Evolutionary conservation across 2,113 vertebrate species (phyloP).

Genomic region (Poeciliopsis prolifica): DNA sequence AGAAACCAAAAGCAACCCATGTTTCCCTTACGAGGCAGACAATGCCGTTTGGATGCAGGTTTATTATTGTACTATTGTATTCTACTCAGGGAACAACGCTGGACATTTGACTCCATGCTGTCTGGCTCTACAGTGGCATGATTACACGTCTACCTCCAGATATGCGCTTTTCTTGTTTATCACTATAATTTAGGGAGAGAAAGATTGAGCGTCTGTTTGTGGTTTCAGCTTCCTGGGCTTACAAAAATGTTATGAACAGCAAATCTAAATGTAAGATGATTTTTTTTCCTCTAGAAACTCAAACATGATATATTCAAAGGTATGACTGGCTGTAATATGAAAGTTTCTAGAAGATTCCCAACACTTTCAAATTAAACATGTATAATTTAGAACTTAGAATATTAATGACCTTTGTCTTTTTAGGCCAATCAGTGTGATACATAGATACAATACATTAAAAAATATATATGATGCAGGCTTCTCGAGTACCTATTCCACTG

Average conservation of each 20-base stretch:
- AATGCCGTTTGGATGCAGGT: slow-evolving; percentile 40
- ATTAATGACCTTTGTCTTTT: too few relatives aligned
- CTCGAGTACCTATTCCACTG: too few relatives aligned
- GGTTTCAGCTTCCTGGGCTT: slow-evolving; percentile 28
- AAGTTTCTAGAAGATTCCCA: not conserved
- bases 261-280: not conserved
- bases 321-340: not conserved
- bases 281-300: not conserved
- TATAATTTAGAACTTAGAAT: too few relatives aligned
- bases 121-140: slow-evolving; percentile 50
- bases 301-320: not conserved
- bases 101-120: slow-evolving; percentile 49
- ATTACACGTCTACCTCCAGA: slow-evolving; percentile 59
- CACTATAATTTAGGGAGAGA: slow-evolving; percentile 63
- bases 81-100: slow-evolving; percentile 10
- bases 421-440: not conserved
- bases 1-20: slow-evolving; percentile 46
- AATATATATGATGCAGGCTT: too few relatives aligned
- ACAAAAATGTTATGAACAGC: slow-evolving; percentile 8
- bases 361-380: not conserved
- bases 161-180: slow-evolving; percentile 47
- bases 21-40: slow-evolving; percentile 44
- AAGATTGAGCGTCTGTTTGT: slow-evolving; percentile 8
- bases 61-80: slow-evolving; percentile 29
- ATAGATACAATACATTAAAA: slow-evolving; percentile 3